These are phyloP conservation scores for Heliconius sara DNA, from an alignment of 2,888 invertebrate genomes.

Conservation along the genomic window DNA sequence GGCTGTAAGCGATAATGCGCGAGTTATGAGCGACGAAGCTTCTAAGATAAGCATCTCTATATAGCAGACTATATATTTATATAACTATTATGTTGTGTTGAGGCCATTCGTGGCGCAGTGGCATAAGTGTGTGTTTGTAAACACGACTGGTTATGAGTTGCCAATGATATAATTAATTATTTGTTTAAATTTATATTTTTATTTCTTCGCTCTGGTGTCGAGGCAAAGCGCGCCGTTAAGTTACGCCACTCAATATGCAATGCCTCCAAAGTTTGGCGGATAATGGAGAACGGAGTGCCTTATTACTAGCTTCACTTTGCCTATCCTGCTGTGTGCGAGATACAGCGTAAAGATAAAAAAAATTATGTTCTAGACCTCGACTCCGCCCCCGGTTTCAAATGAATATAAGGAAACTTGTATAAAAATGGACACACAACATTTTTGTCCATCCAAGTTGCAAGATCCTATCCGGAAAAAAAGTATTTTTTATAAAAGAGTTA, in stretches of 20 bases:
- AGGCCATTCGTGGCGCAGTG: too few species aligned
- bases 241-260: neutral
- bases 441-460: neutral
- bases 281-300: neutral
- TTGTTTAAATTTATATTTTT: too few species aligned
- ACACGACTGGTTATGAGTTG: too few species aligned
- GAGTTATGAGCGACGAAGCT: conserved; percentile 8
- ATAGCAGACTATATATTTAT: neutral
- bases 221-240: too few species aligned
- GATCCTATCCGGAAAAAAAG: too few species aligned
- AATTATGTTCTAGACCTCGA: neutral
- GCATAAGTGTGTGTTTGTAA: too few species aligned
- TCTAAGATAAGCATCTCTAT: neutral
- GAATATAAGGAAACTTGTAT: neutral
- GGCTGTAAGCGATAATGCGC: neutral
- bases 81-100: neutral
- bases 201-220: too few species aligned
- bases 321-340: neutral
- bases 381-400: neutral
- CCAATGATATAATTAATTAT: too few species aligned
- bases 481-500: too few species aligned
- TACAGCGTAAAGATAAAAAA: neutral
- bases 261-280: too few species aligned
- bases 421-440: neutral
- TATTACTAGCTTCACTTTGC: neutral